Percentiles rank a stretch among this genome's conserved stretches.
Conservation (phyloP, 2,113 vertebrate species). For the Balaeniceps rex region DNA sequence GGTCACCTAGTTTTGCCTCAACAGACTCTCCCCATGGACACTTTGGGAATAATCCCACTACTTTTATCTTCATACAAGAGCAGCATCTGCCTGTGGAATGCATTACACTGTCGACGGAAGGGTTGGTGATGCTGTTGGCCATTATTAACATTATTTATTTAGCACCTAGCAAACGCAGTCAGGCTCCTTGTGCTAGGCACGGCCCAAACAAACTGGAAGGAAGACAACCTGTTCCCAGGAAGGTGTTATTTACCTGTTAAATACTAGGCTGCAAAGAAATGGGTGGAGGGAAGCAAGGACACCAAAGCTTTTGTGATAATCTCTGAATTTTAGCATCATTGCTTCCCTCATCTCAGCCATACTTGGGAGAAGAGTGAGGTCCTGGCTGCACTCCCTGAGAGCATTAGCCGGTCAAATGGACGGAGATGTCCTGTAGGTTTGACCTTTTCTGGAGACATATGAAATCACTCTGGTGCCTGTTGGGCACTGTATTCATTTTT, state of each 20-base stretch:
- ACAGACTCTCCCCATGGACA: background rate
- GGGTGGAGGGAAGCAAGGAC: background rate
- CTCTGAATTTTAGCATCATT: background rate
- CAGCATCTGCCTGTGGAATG: background rate
- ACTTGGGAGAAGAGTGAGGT: background rate
- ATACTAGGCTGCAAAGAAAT: background rate
- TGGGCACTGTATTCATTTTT: background rate
- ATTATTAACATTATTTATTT: background rate
- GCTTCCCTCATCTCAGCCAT: fast-evolving
- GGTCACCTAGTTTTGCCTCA: background rate
- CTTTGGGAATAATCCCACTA: background rate
- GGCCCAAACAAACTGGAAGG: background rate
- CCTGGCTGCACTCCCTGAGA: background rate
- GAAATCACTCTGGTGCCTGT: background rate
- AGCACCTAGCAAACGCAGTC: background rate
- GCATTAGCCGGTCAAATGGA: background rate
- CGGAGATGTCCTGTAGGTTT: background rate
- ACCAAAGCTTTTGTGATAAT: background rate
- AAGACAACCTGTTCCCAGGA: background rate
- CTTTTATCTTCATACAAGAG: background rate
- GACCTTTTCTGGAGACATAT: background rate
- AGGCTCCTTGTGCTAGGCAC: background rate
- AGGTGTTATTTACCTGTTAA: background rate
- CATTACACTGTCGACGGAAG: background rate
- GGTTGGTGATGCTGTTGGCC: background rate